A percentile compares a stretch with the other conserved stretches of the same genome.
These are phyloP conservation scores for Agonopterix heracliana DNA, from an alignment of 2,888 invertebrate species.

Conservation along the genomic window DNA sequence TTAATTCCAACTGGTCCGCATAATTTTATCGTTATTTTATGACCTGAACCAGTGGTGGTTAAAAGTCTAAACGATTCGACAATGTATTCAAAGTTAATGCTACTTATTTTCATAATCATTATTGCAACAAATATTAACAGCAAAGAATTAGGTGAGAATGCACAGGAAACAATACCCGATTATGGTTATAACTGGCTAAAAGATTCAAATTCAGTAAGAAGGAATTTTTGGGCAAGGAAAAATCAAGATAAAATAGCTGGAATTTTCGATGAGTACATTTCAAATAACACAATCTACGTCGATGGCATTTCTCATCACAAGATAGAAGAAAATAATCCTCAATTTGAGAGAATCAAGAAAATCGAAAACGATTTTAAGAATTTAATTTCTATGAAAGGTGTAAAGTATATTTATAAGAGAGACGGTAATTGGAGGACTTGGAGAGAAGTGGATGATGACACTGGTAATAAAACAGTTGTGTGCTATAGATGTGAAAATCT, in stretches of 20 bases:
- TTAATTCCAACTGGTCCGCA: too few relatives aligned
- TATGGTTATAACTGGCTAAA: not conserved
- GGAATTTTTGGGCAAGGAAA: conserved; percentile 22
- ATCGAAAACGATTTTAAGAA: conserved; percentile 37
- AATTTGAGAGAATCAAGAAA: conserved; percentile 14
- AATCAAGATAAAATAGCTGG: conserved; percentile 15
- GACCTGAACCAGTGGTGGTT: too few relatives aligned
- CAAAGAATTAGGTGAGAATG: too few relatives aligned
- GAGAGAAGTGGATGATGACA: conserved; percentile 29
- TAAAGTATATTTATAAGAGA: conserved; percentile 44
- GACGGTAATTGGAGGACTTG: conserved; percentile 51
- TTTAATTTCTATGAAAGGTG: conserved; percentile 36
- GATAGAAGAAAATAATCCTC: not conserved
- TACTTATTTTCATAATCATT: too few relatives aligned
- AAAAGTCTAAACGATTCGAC: too few relatives aligned
- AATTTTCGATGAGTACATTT: conserved; percentile 12
- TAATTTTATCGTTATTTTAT: too few relatives aligned
- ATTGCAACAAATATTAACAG: too few relatives aligned
- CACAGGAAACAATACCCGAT: not conserved
- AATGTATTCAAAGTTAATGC: too few relatives aligned
- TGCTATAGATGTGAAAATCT: conserved; percentile 39
- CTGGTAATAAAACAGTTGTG: conserved; percentile 23
- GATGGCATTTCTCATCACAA: conserved; percentile 24
- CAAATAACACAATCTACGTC: conserved; percentile 24
- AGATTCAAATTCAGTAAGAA: conserved; percentile 13